Base-by-base conservation (phyloP, 2,113 vertebrate species). In the Osmerus mordax region DNA sequence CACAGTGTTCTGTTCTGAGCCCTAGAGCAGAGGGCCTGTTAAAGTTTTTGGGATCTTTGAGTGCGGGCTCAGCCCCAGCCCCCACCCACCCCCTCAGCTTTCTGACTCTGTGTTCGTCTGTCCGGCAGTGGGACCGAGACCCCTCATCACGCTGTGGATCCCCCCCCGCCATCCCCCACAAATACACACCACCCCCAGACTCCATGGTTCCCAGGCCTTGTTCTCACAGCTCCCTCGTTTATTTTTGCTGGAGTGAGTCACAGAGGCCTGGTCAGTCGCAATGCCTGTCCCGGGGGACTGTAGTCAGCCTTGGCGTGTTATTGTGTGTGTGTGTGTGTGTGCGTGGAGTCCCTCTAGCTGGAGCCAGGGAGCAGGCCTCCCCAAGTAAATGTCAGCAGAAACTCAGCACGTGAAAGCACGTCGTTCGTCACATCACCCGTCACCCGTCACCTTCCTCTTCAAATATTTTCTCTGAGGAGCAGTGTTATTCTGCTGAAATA, bases 161-260 rank as follows among this genome's bases (percentile, higher is more conserved):
- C 86, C 19, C 5, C n/a, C 80, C 67, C 70, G 58, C 32, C n/a
- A 15, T 16, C 80, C 85, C 14, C 83, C 81, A 67, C 82, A 47
- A 9, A 47, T 77, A 82, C 41, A 47, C 19, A 82, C 85, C 75
- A 79, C 83, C 88, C 87, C 84, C 59, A 83, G 78, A 88, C 84
- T 81, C 83, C 84, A 78, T 81, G 84, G 87, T 92, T 92, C 92
- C 91, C 92, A 92, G 90, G 91, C 87, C 91, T 88, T 85, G 89
- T 92, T 92, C 91, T 91, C 91, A 92, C 92, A 93, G 89, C 90
- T 90, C 85, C 81, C 86, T 67, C 59, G 88, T 91, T 93, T 92
- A 93, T 92, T 92, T 93, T 92, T 86, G 86, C 85, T 81, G 71
- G 78, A 82, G 80, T 93, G 91, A 93, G 82, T 93, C 92, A 90